Conservation (phyloP, 2,113 vertebrate genomes). For the human (Homo sapiens) region DNA sequence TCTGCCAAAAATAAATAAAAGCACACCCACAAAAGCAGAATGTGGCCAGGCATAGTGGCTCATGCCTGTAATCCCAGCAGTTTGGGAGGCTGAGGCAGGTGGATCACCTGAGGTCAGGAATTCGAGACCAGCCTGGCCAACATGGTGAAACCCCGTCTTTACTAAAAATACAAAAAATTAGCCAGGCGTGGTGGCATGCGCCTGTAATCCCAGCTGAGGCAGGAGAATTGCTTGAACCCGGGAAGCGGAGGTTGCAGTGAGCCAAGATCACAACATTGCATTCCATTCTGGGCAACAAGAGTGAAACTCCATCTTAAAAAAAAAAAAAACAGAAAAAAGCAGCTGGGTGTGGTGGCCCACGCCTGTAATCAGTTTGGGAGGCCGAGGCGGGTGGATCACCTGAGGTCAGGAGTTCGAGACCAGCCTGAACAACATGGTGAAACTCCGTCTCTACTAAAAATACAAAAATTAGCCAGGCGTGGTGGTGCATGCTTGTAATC, state of each 20-base stretch:
- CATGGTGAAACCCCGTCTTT: not conserved
- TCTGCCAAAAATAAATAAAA: too few relatives aligned
- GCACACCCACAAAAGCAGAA: too few relatives aligned
- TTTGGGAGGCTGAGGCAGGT: too few relatives aligned
- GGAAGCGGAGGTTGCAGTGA: not conserved
- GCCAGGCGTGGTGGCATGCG: not conserved
- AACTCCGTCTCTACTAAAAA: too few relatives aligned
- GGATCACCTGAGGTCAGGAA: not conserved
- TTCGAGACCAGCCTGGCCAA: not conserved
- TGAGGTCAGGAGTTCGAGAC: not conserved
- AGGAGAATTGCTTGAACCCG: not conserved
- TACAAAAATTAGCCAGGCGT: too few relatives aligned
- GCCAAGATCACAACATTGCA: not conserved
- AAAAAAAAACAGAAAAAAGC: not conserved
- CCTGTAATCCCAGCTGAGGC: not conserved
- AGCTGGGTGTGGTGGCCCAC: too few relatives aligned
- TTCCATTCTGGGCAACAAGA: not conserved
- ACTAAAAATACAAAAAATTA: not conserved
- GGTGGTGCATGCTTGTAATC: too few relatives aligned
- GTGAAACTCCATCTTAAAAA: too few relatives aligned
- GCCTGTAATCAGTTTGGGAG: not conserved
- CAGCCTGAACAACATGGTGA: too few relatives aligned
- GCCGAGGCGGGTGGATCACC: not conserved
- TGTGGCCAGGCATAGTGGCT: too few relatives aligned
- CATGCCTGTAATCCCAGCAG: too few relatives aligned